Conservation (phyloP, 2,888 invertebrate genomes). For the Andrena camellia region DNA sequence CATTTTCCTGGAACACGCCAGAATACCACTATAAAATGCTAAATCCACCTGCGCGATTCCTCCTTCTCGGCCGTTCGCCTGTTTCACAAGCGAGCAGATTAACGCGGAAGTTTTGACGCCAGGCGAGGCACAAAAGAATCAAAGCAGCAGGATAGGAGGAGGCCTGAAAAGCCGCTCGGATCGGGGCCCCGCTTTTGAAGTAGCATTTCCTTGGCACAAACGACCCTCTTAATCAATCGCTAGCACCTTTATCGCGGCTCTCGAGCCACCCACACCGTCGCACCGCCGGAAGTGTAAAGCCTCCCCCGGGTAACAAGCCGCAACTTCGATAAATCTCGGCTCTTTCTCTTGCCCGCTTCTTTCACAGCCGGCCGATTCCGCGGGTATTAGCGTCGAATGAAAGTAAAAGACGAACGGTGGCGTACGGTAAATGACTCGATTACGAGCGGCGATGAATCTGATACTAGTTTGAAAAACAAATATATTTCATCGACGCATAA, state of each 20-base stretch:
- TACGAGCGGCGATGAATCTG: neutral
- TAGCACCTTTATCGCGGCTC: conserved; percentile 76
- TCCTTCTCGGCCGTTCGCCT: neutral
- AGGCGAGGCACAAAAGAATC: conserved; percentile 49
- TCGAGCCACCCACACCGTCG: conserved; percentile 21
- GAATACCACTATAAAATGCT: conserved; percentile 38
- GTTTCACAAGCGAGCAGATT: conserved; percentile 36
- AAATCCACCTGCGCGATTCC: conserved; percentile 34
- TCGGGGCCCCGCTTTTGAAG: conserved; percentile 74
- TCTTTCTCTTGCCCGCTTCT: conserved; percentile 41
- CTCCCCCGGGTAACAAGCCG: conserved; percentile 73
- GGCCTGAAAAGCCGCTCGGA: conserved; percentile 64
- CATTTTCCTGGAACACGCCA: neutral
- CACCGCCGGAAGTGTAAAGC: conserved; percentile 30
- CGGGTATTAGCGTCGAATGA: conserved; percentile 49
- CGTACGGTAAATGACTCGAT: neutral
- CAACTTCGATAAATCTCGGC: conserved; percentile 77
- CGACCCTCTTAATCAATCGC: conserved; percentile 83
- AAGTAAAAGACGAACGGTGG: conserved; percentile 28
- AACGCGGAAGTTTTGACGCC: conserved; percentile 55
- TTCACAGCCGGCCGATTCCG: conserved; percentile 51
- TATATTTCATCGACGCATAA: too few relatives aligned
- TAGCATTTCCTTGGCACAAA: conserved; percentile 80
- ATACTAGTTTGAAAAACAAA: too few relatives aligned
- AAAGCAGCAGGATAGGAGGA: conserved; percentile 46